Evolutionary conservation across 1,140 invertebrate species (phyloP).

Genomic region (Brachystomella parvula): DNA sequence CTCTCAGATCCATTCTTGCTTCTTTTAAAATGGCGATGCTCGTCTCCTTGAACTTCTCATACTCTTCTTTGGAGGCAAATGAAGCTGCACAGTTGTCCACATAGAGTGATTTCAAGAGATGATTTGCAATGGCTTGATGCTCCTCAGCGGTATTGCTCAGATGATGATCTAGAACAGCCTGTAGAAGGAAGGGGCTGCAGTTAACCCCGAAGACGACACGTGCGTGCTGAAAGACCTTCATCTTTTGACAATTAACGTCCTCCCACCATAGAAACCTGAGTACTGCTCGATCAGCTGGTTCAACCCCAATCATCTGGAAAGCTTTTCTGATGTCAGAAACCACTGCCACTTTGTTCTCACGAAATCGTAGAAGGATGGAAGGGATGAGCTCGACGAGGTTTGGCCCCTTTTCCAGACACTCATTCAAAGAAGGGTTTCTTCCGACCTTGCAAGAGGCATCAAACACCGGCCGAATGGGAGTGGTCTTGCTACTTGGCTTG

Average conservation of each 20-base stretch:
- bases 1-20: conserved; percentile 39
- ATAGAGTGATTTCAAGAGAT: conserved; percentile 33
- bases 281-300: conserved; percentile 38
- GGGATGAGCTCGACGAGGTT: conserved; percentile 44
- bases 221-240: conserved; percentile 19
- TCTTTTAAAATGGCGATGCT: conserved; percentile 29
- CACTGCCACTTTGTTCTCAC: conserved; percentile 40
- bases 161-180: conserved; percentile 33
- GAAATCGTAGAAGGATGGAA: conserved; percentile 42
- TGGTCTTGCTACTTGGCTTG: conserved; percentile 30
- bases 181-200: conserved; percentile 41
- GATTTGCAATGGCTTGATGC: conserved; percentile 13
- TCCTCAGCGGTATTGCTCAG: background rate
- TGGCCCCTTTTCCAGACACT: conserved; percentile 42
- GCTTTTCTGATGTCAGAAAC: conserved; percentile 44
- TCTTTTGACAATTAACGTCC: background rate
- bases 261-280: conserved; percentile 39
- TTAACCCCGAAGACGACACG: conserved; percentile 40
- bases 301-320: conserved; percentile 43
- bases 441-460: conserved; percentile 37
- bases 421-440: conserved; percentile 40
- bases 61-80: conserved; percentile 30
- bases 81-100: conserved; percentile 39
- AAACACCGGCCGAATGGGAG: conserved; percentile 36
- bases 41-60: conserved; percentile 27